A percentile compares a stretch with the other conserved stretches of the same genome.
These are phyloP conservation scores for Ennomos erosarius DNA, from an alignment of 2,888 invertebrate species.

Conservation along the genomic window DNA sequence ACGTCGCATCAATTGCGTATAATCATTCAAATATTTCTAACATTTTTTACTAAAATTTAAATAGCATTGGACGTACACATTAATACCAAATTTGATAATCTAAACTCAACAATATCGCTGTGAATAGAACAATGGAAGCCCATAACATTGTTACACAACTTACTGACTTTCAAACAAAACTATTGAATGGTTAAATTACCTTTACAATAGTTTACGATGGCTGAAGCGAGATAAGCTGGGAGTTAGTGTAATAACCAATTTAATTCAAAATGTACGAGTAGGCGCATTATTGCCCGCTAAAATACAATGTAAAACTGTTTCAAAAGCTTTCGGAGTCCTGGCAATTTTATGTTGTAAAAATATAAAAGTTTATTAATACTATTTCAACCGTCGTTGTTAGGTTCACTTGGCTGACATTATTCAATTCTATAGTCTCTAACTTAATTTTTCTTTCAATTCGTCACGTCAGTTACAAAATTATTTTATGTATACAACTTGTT, in stretches of 20 bases:
- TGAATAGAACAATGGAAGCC: constrained; percentile 41
- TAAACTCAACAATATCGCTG: constrained; percentile 25
- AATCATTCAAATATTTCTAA: too few species aligned
- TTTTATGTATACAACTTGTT: too few species aligned
- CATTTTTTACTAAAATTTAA: constrained; percentile 7
- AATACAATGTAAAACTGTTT: constrained; percentile 37
- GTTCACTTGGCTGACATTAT: too few species aligned
- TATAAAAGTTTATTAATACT: constrained; percentile 15
- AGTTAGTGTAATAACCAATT: constrained; percentile 57
- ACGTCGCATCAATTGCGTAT: too few species aligned
- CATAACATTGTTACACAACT: constrained; percentile 39
- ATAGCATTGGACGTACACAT: constrained; percentile 7
- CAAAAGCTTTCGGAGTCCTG: constrained; percentile 22
- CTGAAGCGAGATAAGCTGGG: constrained; percentile 56
- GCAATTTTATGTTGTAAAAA: constrained; percentile 29
- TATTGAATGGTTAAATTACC: constrained; percentile 65
- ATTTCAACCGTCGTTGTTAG: neutral
- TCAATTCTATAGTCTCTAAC: neutral
- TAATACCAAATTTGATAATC: constrained; percentile 25
- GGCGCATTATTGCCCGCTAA: constrained; percentile 49
- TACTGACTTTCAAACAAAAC: constrained; percentile 47
- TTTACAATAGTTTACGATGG: constrained; percentile 57
- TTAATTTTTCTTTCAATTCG: neutral
- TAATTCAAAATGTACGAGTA: constrained; percentile 60
- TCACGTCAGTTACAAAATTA: too few species aligned